Conservation (phyloP, 2,888 invertebrate species). For the Ptychoptera albimana region DNA sequence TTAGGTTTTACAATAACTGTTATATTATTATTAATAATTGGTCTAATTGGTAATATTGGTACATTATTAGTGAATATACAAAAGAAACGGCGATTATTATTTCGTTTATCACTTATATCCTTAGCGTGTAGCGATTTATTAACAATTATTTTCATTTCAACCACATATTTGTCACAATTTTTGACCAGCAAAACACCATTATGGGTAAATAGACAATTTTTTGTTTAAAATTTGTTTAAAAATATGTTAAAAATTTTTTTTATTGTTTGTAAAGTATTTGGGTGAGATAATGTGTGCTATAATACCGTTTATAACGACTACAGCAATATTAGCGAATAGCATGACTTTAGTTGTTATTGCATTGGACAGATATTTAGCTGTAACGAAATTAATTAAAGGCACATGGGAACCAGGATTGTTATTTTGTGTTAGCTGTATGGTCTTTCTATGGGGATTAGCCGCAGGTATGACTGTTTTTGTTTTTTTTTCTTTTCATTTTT, state of each 20-base stretch:
- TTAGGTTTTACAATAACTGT: conserved; percentile 13
- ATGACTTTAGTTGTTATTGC: conserved; percentile 37
- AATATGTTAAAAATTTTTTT: background rate
- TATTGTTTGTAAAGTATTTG: conserved; percentile 24
- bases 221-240: background rate
- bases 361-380: conserved; percentile 36
- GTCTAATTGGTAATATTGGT: conserved; percentile 18
- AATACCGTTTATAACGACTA: conserved; percentile 34
- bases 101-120: conserved; percentile 34
- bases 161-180: conserved; percentile 20
- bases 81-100: conserved; percentile 35
- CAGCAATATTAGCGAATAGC: conserved; percentile 35
- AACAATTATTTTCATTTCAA: conserved; percentile 18
- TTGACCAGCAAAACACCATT: conserved; percentile 17
- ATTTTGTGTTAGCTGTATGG: conserved; percentile 22
- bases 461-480: conserved; percentile 17
- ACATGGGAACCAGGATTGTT: conserved; percentile 31
- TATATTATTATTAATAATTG: conserved; percentile 12
- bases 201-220: conserved; percentile 19
- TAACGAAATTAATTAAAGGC: conserved; percentile 28
- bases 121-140: conserved; percentile 34
- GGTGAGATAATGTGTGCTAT: conserved; percentile 33
- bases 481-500: conserved; percentile 14
- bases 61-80: conserved; percentile 9
- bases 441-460: conserved; percentile 28